Evolutionary conservation across 1,140 invertebrate species (phyloP).

Genomic region (Elymnias hypermnestra): DNA sequence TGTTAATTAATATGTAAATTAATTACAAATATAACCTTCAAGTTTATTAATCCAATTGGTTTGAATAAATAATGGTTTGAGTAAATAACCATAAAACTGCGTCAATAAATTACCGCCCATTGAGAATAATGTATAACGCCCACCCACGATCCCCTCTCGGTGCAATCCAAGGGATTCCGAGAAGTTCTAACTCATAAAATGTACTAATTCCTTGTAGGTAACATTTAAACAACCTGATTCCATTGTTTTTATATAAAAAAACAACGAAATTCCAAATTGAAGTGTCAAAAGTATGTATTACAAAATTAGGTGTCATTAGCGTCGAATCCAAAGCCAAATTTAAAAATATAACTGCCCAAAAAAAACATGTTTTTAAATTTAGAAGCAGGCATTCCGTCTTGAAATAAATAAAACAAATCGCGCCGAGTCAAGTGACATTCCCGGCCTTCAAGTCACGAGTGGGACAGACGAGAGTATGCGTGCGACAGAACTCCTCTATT

Average conservation of each 20-base stretch:
- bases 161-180: conserved; percentile 50
- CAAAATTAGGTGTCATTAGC: background rate
- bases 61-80: conserved; percentile 14
- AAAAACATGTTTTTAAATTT: conserved; percentile 10
- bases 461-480: conserved; percentile 18
- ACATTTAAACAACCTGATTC: no score
- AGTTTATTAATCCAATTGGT: background rate
- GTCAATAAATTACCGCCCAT: conserved; percentile 35
- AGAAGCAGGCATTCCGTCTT: conserved; percentile 14
- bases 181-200: conserved; percentile 34
- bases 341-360: conserved; percentile 2
- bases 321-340: background rate
- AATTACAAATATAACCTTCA: background rate
- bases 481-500: conserved; percentile 28
- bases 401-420: conserved; percentile 11
- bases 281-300: background rate
- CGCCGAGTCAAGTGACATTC: conserved; percentile 26
- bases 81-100: conserved; percentile 20
- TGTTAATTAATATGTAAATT: no score
- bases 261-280: background rate
- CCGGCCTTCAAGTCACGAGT: conserved; percentile 25
- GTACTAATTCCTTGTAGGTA: background rate
- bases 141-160: conserved; percentile 57
- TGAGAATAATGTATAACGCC: conserved; percentile 50
- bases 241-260: background rate